These are phyloP conservation scores for Lepetodrilus schrolli DNA, from an alignment of 2,888 invertebrate species.

Conservation along the genomic window DNA sequence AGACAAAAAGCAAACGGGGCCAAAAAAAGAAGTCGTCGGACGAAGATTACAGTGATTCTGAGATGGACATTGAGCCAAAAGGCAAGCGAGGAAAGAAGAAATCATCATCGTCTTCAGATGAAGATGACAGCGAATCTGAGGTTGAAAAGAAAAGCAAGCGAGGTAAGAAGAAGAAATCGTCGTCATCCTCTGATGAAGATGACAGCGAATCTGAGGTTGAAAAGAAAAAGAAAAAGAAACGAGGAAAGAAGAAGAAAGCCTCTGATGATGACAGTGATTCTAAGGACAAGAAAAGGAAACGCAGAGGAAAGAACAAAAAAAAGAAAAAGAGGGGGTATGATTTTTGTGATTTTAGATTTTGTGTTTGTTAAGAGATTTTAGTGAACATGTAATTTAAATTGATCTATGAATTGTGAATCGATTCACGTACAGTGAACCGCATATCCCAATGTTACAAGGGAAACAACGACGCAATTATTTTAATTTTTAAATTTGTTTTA, in stretches of 20 bases:
- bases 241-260: not conserved
- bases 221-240: not conserved
- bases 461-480: no score
- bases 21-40: slow-evolving; percentile 43
- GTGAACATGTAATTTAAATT: no score
- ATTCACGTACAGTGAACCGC: no score
- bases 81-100: not conserved
- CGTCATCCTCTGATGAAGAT: slow-evolving; percentile 20
- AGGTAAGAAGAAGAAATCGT: not conserved
- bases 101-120: slow-evolving; percentile 7
- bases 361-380: no score
- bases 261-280: not conserved
- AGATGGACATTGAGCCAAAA: slow-evolving; percentile 29
- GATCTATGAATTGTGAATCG: no score
- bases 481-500: no score
- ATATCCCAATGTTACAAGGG: no score
- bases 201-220: not conserved
- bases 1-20: slow-evolving; percentile 34
- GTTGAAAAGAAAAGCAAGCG: slow-evolving; percentile 21
- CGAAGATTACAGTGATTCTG: slow-evolving; percentile 27
- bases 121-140: slow-evolving; percentile 25
- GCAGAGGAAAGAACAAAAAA: not conserved
- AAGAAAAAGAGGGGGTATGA: not conserved
- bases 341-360: no score
- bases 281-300: not conserved